These are phyloP conservation scores for Phragmatobia fuliginosa DNA, from an alignment of 2,888 invertebrate genomes.

Conservation along the genomic window DNA sequence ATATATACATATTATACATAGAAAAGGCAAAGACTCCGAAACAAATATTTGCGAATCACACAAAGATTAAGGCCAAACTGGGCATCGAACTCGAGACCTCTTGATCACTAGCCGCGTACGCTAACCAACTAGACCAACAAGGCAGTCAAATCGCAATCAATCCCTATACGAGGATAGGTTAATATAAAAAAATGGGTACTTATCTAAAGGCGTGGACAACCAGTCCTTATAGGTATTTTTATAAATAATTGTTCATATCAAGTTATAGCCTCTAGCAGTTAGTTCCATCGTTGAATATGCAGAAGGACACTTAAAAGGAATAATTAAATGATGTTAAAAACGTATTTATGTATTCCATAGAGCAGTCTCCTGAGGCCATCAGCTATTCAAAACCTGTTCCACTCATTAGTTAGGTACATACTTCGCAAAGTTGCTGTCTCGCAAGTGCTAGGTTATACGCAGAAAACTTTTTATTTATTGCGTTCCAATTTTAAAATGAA, in stretches of 20 bases:
- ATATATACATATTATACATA: too few relatives aligned
- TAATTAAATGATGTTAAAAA: constrained; percentile 82
- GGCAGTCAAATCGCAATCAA: too few relatives aligned
- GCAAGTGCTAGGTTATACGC: constrained; percentile 6
- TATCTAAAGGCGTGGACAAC: constrained; percentile 25
- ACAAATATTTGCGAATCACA: too few relatives aligned
- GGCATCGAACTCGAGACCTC: too few relatives aligned
- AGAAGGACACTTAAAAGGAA: constrained; percentile 72
- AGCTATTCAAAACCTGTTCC: constrained; percentile 78
- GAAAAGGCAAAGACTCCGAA: too few relatives aligned
- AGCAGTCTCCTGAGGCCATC: constrained; percentile 67
- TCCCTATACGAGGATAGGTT: too few relatives aligned
- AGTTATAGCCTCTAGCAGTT: constrained; percentile 51
- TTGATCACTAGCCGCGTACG: too few relatives aligned
- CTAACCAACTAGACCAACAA: too few relatives aligned
- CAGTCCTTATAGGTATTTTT: constrained; percentile 18
- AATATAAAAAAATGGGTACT: too few relatives aligned
- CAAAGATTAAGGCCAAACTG: too few relatives aligned
- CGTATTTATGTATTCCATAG: constrained; percentile 78
- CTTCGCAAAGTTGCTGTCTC: constrained; percentile 36
- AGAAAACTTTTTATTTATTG: neutral
- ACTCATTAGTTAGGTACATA: constrained; percentile 65
- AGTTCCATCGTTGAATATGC: constrained; percentile 75
- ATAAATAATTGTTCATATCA: constrained; percentile 45
- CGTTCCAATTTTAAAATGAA: neutral